phyloP scores from a whole-genome alignment of 2,888 invertebrate species.

The Latheticus oryzae region DNA sequence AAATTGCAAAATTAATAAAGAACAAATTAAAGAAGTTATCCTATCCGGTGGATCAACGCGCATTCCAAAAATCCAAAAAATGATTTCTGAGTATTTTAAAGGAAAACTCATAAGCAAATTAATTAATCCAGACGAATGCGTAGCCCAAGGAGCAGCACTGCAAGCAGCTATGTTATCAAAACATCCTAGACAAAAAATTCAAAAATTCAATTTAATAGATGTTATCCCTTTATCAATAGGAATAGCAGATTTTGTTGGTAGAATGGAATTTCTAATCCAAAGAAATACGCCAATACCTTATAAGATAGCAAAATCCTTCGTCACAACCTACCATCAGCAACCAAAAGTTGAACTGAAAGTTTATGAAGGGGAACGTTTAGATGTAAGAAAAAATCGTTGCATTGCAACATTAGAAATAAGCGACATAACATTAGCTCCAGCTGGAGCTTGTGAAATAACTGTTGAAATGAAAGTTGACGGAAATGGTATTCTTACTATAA shows the following conservation, averaged over 20 bases:
- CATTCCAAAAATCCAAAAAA: constrained; percentile 51
- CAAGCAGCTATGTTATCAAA: constrained; percentile 48
- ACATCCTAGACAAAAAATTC: constrained; percentile 30
- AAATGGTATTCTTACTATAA: constrained; percentile 48
- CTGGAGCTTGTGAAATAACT: constrained; percentile 31
- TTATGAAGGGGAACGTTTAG: constrained; percentile 47
- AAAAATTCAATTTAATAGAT: constrained; percentile 46
- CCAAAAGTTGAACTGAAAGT: constrained; percentile 31
- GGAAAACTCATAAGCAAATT: constrained; percentile 44
- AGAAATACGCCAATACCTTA: constrained; percentile 47
- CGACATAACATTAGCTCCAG: constrained; percentile 42
- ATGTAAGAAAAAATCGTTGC: constrained; percentile 37
- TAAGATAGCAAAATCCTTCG: not conserved
- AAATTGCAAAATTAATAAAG: constrained; percentile 40
- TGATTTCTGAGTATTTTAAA: constrained; percentile 46
- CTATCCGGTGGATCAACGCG: constrained; percentile 54
- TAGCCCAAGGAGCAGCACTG: constrained; percentile 53
- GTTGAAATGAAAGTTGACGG: constrained; percentile 39
- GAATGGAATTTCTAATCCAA: constrained; percentile 47
- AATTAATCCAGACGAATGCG: constrained; percentile 53
- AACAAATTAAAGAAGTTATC: constrained; percentile 51
- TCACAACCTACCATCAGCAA: constrained; percentile 45
- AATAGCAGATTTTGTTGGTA: constrained; percentile 39
- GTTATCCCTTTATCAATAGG: constrained; percentile 52
- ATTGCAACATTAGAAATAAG: constrained; percentile 38